Evolutionary conservation across 2,113 vertebrate species (phyloP).

Genomic region (Sphaerodactylus townsendi): DNA sequence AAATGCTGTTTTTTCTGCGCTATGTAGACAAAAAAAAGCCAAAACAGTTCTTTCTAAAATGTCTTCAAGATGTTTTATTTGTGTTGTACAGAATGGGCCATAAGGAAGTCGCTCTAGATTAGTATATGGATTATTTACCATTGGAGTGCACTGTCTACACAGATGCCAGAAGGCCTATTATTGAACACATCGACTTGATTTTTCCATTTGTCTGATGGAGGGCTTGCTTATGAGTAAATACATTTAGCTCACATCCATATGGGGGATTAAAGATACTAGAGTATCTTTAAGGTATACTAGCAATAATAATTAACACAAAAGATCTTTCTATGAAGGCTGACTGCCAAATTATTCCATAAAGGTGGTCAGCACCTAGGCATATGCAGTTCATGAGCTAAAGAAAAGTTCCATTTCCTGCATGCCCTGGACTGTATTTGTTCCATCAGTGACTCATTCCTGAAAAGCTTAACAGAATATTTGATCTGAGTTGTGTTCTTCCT

Average conservation of each 20-base stretch:
- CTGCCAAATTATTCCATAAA: constrained; percentile 1
- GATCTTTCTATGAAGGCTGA: neutral
- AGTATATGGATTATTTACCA: neutral
- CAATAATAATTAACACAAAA: neutral
- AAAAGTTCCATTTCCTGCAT: neutral
- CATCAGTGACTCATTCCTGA: constrained; percentile 29
- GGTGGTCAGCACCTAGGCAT: neutral
- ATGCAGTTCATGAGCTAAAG: neutral
- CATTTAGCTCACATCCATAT: neutral
- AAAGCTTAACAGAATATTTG: constrained; percentile 29
- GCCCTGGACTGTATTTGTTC: constrained; percentile 23
- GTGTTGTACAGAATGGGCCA: too few species aligned
- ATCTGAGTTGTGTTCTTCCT: constrained; percentile 36
- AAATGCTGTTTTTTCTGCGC: too few species aligned
- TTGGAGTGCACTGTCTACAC: neutral
- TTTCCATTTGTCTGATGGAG: neutral
- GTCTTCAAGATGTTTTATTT: too few species aligned
- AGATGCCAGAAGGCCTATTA: neutral
- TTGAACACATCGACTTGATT: neutral
- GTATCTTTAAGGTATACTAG: neutral
- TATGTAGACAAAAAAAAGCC: too few species aligned
- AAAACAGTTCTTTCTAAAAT: too few species aligned
- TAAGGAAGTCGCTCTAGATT: neutral
- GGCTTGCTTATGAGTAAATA: neutral
- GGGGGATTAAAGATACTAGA: neutral